Conservation (phyloP, 1,140 invertebrate species). For the Frieseomelitta varia region DNA sequence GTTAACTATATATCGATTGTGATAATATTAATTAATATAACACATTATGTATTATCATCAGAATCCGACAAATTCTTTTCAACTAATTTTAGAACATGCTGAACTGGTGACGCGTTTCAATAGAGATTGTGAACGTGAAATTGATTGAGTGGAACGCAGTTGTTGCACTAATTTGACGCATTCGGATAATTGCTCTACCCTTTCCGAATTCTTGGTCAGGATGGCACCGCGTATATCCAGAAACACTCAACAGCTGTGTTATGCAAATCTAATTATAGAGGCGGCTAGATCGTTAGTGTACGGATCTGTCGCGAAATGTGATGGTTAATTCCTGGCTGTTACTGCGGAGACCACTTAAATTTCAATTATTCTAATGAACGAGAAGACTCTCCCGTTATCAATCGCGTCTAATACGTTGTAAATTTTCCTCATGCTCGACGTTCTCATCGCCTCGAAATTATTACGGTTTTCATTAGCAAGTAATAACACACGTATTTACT, state of each 20-base stretch:
- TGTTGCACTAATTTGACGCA: background rate
- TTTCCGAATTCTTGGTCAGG: no score
- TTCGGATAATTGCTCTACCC: background rate
- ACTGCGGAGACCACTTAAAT: background rate
- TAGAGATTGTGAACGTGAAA: no score
- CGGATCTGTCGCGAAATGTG: background rate
- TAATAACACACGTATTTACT: background rate
- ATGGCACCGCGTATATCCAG: background rate
- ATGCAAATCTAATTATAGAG: slow-evolving; percentile 15
- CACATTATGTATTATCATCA: background rate
- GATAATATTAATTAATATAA: no score
- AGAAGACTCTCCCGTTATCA: no score
- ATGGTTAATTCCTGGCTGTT: slow-evolving; percentile 2
- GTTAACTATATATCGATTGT: no score
- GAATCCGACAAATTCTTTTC: background rate
- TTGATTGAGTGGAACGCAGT: background rate
- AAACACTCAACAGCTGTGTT: slow-evolving; percentile 1
- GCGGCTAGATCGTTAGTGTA: slow-evolving; percentile 7
- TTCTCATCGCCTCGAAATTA: background rate
- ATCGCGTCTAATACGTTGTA: no score
- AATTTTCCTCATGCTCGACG: background rate
- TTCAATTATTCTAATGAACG: background rate
- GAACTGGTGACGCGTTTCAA: background rate
- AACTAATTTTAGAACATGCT: rapidly evolving
- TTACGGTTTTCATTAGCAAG: background rate